A percentile compares a stretch with the other conserved stretches of the same genome.
Evolutionary conservation across 1,140 invertebrate genomes (phyloP).

Genomic region (Anoplolepis gracilipes): DNA sequence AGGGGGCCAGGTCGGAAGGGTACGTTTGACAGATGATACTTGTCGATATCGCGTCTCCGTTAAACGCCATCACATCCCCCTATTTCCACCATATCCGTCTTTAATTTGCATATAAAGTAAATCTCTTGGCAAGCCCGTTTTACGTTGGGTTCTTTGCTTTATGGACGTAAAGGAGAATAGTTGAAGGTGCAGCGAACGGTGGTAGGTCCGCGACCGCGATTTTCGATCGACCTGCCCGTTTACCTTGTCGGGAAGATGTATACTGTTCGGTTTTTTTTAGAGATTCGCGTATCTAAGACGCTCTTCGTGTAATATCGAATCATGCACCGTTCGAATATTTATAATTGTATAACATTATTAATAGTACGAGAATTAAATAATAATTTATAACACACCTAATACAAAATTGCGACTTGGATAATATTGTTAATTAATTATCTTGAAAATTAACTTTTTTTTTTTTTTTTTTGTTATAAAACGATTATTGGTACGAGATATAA

Average conservation of each 20-base stretch:
- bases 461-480: neutral
- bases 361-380: neutral
- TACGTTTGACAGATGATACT: slow-evolving; percentile 78
- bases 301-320: neutral
- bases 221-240: slow-evolving; percentile 69
- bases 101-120: slow-evolving; percentile 77
- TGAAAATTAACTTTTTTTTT: neutral
- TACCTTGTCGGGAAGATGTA: slow-evolving; percentile 68
- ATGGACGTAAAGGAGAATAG: slow-evolving; percentile 71
- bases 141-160: slow-evolving; percentile 60
- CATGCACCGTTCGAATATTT: neutral
- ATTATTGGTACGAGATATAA: neutral
- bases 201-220: slow-evolving; percentile 65
- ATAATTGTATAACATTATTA: neutral
- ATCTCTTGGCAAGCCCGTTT: slow-evolving; percentile 66
- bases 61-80: slow-evolving; percentile 74
- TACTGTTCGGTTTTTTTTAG: slow-evolving; percentile 25
- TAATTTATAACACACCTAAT: neutral
- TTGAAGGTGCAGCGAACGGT: slow-evolving; percentile 67
- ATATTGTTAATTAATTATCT: neutral
- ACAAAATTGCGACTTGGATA: neutral
- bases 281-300: neutral
- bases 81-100: slow-evolving; percentile 75
- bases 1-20: slow-evolving; percentile 62
- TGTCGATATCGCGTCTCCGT: slow-evolving; percentile 79